Conservation (phyloP, 2,797 vertebrate species). For the Picus viridis region DNA sequence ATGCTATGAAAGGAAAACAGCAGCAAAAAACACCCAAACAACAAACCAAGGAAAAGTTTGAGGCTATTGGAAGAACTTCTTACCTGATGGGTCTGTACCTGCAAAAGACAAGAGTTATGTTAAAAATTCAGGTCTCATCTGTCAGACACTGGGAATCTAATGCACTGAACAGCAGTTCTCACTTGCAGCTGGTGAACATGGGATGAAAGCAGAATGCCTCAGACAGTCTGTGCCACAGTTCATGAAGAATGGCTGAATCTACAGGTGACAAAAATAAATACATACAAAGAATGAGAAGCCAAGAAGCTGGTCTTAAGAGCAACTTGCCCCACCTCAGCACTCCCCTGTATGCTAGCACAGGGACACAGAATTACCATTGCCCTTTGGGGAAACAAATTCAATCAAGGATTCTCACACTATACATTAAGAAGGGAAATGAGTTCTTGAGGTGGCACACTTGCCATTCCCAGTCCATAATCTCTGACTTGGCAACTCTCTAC, state of each 20-base stretch:
- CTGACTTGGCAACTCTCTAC: neutral
- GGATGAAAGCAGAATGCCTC: slow-evolving; percentile 56
- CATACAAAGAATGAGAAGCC: neutral
- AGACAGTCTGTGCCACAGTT: slow-evolving; percentile 85
- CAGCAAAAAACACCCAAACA: neutral
- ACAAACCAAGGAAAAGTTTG: neutral
- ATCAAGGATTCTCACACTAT: neutral
- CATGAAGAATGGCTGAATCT: slow-evolving; percentile 88
- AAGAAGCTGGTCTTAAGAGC: neutral
- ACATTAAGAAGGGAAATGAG: neutral
- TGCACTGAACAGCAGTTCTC: slow-evolving; percentile 6
- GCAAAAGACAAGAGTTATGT: slow-evolving; percentile 38
- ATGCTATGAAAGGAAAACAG: neutral
- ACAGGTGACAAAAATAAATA: neutral
- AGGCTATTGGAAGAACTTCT: neutral
- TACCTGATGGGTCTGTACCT: slow-evolving; percentile 57
- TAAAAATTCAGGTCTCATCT: neutral
- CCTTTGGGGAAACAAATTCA: neutral
- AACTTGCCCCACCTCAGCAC: neutral
- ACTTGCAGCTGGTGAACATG: slow-evolving; percentile 55
- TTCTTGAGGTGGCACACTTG: neutral
- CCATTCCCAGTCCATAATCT: neutral
- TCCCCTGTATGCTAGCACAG: neutral
- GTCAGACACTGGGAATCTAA: neutral
- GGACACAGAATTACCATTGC: neutral